Evolutionary conservation across 92 coral and sea anemone species (phyloP).

Genomic region (Chrysogorgia sp.): DNA sequence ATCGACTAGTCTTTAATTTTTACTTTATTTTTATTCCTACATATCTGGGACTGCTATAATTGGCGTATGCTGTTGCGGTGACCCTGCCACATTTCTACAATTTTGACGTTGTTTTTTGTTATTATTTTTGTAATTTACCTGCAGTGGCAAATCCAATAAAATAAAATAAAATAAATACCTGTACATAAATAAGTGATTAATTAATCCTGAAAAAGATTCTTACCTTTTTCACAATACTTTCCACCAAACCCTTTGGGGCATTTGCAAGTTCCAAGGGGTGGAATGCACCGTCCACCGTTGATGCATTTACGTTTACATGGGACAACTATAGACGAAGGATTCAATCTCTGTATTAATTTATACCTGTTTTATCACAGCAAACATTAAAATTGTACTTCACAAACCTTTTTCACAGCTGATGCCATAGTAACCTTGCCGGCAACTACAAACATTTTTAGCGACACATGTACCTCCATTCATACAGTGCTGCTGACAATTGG

Average conservation of each 20-base stretch:
- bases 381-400: not conserved
- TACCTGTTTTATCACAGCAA: not conserved
- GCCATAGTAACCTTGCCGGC: conserved; percentile 15
- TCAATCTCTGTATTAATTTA: not conserved
- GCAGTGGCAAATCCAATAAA: no score
- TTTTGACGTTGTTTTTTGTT: no score
- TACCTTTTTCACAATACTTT: conserved; percentile 77
- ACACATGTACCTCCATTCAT: conserved; percentile 28
- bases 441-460: conserved; percentile 26
- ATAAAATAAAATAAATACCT: not conserved
- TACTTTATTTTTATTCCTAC: no score
- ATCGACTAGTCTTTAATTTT: no score
- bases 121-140: no score
- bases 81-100: no score
- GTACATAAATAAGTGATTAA: no score
- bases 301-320: conserved; percentile 76
- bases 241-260: conserved; percentile 85
- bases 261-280: conserved; percentile 73
- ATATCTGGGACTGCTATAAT: no score
- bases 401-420: conserved; percentile 34
- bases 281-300: conserved; percentile 87
- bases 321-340: not conserved
- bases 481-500: conserved; percentile 27
- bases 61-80: no score
- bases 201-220: not conserved